phyloP scores from a whole-genome alignment of 2,888 invertebrate species.

The Thymelicus sylvestris region DNA sequence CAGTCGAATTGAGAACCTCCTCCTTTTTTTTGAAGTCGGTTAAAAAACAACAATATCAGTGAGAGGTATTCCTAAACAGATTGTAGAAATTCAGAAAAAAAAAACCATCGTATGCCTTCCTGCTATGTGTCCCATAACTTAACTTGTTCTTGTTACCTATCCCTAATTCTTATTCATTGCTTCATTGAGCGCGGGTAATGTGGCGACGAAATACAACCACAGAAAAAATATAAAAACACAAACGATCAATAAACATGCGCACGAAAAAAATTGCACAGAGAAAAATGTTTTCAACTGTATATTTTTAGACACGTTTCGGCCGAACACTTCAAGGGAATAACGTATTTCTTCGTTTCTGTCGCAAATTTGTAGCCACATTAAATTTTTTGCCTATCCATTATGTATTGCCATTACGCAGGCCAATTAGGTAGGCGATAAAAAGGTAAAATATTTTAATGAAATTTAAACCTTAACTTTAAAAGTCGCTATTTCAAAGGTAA shows the following conservation, averaged over 20 bases:
- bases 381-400: slow-evolving; percentile 3
- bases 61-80: no score
- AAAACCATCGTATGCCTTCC: no score
- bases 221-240: slow-evolving; percentile 31
- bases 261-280: slow-evolving; percentile 23
- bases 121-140: neutral
- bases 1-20: no score
- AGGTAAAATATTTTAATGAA: slow-evolving; percentile 8
- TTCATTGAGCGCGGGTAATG: slow-evolving; percentile 37
- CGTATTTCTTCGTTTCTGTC: slow-evolving; percentile 21
- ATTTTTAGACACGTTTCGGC: slow-evolving; percentile 27
- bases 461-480: slow-evolving; percentile 3
- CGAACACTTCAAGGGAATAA: slow-evolving; percentile 1
- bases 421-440: slow-evolving; percentile 2
- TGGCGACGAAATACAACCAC: slow-evolving; percentile 26
- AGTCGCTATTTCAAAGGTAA: slow-evolving; percentile 4
- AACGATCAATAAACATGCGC: slow-evolving; percentile 19
- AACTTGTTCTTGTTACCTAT: slow-evolving; percentile 2
- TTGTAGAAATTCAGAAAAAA: neutral
- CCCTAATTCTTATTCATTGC: slow-evolving; percentile 39
- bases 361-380: slow-evolving; percentile 9
- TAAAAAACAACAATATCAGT: no score
- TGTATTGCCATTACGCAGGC: neutral
- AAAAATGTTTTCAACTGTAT: slow-evolving; percentile 20
- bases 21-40: no score